Percentiles rank a stretch among this genome's conserved stretches.
Conservation (phyloP, 1,140 invertebrate species). For the Catajapyx aquilonaris region DNA sequence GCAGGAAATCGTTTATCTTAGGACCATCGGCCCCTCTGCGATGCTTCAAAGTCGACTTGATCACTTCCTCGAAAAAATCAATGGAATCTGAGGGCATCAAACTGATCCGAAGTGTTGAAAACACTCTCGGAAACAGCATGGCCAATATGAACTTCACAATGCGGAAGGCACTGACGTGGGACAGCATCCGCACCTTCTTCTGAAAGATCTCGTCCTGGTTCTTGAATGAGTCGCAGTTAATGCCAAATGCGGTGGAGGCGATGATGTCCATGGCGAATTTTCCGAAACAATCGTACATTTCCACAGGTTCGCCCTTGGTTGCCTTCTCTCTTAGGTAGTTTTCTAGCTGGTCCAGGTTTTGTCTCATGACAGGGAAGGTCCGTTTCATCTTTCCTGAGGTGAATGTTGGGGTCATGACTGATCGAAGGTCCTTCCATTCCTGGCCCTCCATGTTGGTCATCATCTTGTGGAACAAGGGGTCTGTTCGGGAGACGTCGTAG, state of each 20-base stretch:
- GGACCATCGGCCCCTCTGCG: constrained; percentile 5
- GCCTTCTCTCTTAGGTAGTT: constrained; percentile 2
- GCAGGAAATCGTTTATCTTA: constrained; percentile 11
- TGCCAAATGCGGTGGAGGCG: constrained; percentile 6
- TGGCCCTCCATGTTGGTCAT: constrained; percentile 7
- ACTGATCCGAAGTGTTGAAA: too few relatives aligned
- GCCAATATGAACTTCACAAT: too few relatives aligned
- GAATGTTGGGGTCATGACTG: constrained; percentile 8
- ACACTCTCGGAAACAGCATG: too few relatives aligned
- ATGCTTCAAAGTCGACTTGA: too few relatives aligned
- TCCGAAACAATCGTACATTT: constrained; percentile 1
- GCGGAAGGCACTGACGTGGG: too few relatives aligned
- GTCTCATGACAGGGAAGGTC: constrained; percentile 7
- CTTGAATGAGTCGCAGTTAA: constrained; percentile 7
- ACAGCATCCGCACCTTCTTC: too few relatives aligned
- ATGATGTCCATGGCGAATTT: constrained; percentile 8
- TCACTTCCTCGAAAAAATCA: too few relatives aligned
- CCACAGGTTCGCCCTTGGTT: neutral
- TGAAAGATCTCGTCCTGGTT: constrained; percentile 2
- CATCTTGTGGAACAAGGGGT: constrained; percentile 5
- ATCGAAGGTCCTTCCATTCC: constrained; percentile 10
- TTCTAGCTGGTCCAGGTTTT: constrained; percentile 3
- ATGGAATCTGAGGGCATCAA: too few relatives aligned
- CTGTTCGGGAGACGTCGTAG: neutral
- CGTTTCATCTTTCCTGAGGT: constrained; percentile 10